phyloP scores from a whole-genome alignment of 2,797 vertebrate genomes.

The Mareca penelope region DNA sequence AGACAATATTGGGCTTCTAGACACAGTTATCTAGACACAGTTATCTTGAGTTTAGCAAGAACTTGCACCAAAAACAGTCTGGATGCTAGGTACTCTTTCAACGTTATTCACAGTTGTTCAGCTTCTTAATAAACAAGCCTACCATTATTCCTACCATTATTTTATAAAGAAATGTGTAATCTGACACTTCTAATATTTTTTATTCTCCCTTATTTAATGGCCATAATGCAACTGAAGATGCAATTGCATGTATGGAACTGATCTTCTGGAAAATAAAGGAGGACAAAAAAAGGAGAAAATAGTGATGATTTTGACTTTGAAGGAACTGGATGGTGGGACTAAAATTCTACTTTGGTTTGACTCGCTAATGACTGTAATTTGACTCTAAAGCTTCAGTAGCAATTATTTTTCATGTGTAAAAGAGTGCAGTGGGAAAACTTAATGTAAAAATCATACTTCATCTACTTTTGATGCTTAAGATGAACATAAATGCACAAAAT shows the following conservation, averaged over 20 bases:
- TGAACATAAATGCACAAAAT: background rate
- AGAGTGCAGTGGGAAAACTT: background rate
- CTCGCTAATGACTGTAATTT: background rate
- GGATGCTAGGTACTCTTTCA: background rate
- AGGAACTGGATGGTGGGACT: background rate
- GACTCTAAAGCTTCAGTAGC: background rate
- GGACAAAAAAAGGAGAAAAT: conserved; percentile 82
- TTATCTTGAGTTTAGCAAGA: background rate
- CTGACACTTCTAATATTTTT: background rate
- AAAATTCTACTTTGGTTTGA: background rate
- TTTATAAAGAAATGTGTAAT: background rate
- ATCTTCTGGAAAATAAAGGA: conserved; percentile 86
- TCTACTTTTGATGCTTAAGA: background rate
- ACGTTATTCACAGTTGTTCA: background rate
- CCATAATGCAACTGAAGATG: conserved; percentile 82
- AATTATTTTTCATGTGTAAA: background rate
- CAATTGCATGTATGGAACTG: conserved; percentile 83
- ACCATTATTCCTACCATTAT: background rate
- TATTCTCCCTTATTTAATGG: conserved; percentile 67
- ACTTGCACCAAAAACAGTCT: background rate
- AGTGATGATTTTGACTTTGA: background rate
- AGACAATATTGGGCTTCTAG: background rate
- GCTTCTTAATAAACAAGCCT: background rate
- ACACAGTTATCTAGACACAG: background rate
- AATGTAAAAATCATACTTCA: background rate